Percentiles rank a stretch among this genome's conserved stretches.
These are phyloP conservation scores for Cercocebus atys DNA, from an alignment of 2,113 vertebrate genomes.

Conservation along the genomic window DNA sequence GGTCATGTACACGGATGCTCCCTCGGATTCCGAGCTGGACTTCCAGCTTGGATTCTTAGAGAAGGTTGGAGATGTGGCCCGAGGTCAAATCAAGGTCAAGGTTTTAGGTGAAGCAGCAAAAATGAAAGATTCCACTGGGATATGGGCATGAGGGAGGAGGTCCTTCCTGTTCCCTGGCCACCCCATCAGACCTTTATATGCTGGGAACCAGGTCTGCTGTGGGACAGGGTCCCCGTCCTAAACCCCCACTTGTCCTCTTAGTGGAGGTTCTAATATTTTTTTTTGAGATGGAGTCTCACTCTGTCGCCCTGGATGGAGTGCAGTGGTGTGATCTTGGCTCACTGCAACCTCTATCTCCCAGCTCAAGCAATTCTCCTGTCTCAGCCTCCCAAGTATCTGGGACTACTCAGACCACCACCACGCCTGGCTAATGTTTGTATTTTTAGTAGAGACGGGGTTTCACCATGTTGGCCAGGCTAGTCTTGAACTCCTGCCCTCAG, in stretches of 20 bases:
- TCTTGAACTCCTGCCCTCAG: no score
- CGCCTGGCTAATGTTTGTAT: no score
- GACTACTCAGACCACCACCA: no score
- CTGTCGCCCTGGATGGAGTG: no score
- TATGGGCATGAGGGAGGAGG: neutral
- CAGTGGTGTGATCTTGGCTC: no score
- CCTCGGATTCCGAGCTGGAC: neutral
- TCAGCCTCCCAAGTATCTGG: no score
- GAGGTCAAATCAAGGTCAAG: neutral
- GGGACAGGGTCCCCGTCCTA: neutral
- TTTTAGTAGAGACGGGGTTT: no score
- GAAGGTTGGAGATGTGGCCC: neutral
- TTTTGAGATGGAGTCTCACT: no score
- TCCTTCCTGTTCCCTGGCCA: neutral
- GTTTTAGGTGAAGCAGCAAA: neutral
- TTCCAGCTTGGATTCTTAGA: neutral
- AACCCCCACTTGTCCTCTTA: neutral
- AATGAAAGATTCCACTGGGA: neutral
- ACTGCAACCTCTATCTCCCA: no score
- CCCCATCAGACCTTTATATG: neutral
- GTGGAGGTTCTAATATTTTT: neutral
- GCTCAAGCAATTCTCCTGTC: no score
- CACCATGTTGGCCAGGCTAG: no score
- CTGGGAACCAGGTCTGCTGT: neutral
- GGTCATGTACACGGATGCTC: accelerated